Conservation (phyloP, 2,113 vertebrate species). For the Erythrolamprus reginae region DNA sequence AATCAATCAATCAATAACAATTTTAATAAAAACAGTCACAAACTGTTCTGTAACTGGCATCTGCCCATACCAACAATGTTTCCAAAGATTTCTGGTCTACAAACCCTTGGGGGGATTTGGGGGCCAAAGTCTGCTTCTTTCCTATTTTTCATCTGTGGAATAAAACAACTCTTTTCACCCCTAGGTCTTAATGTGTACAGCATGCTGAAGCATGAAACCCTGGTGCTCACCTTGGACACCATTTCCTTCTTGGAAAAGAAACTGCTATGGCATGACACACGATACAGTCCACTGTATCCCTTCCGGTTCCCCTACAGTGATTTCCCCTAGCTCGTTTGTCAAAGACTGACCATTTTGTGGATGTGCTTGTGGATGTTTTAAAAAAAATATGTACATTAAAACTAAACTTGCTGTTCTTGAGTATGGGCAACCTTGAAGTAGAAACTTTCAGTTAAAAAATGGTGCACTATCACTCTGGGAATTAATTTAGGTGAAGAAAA, state of each 20-base stretch:
- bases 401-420: neutral
- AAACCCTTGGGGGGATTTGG: neutral
- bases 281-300: conserved; percentile 73
- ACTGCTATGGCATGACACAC: conserved; percentile 80
- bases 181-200: conserved; percentile 87
- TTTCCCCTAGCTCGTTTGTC: conserved; percentile 49
- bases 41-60: neutral
- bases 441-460: neutral
- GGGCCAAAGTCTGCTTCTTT: neutral
- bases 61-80: neutral
- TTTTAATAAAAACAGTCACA: neutral
- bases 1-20: too few relatives aligned
- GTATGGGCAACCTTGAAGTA: neutral
- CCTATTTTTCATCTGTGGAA: neutral
- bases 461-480: neutral
- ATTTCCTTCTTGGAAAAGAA: conserved; percentile 82
- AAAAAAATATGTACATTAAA: neutral
- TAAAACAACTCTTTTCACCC: accelerated
- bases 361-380: neutral
- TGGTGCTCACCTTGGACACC: conserved; percentile 78
- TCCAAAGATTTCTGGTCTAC: neutral
- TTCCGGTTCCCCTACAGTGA: conserved; percentile 78
- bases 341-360: neutral
- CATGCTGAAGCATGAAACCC: conserved; percentile 79
- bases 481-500: neutral